Percentiles rank a stretch among this genome's conserved stretches.
Evolutionary conservation across 2,113 vertebrate genomes (phyloP).

Genomic region (Poeciliopsis turrubarensis): DNA sequence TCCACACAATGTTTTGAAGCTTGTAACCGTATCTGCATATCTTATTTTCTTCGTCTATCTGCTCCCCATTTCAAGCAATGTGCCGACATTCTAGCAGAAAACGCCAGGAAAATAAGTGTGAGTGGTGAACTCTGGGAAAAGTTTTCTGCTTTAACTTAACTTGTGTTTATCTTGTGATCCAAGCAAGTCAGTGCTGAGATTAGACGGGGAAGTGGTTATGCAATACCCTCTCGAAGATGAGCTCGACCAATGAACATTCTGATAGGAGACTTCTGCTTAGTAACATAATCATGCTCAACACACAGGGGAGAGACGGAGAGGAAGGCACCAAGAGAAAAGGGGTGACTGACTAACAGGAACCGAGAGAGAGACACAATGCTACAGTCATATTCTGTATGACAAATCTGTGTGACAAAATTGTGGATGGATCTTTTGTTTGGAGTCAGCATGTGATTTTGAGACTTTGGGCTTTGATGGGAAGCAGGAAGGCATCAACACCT

Average conservation of each 20-base stretch:
- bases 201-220: slow-evolving; percentile 59
- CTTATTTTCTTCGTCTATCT: slow-evolving; percentile 7
- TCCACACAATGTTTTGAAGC: slow-evolving; percentile 21
- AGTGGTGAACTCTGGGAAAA: slow-evolving; percentile 36
- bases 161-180: slow-evolving; percentile 35
- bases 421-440: slow-evolving; percentile 50
- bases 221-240: slow-evolving; percentile 63
- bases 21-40: slow-evolving; percentile 9
- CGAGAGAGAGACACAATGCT: neutral
- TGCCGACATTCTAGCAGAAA: slow-evolving; percentile 24
- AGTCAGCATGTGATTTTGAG: slow-evolving; percentile 48
- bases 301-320: slow-evolving; percentile 23
- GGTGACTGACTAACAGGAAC: slow-evolving; percentile 25
- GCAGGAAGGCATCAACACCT: slow-evolving; percentile 53
- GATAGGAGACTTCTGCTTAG: slow-evolving; percentile 72
- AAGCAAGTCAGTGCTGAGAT: slow-evolving; percentile 33
- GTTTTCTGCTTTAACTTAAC: slow-evolving; percentile 40
- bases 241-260: slow-evolving; percentile 72
- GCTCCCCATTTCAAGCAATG: slow-evolving; percentile 23
- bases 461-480: slow-evolving; percentile 48
- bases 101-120: slow-evolving; percentile 31
- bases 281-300: slow-evolving; percentile 62
- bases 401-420: neutral
- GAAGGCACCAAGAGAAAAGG: slow-evolving; percentile 9
- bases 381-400: neutral